Percentiles rank a stretch among this genome's conserved stretches.
Evolutionary conservation across 2,797 vertebrate genomes (phyloP).

Genomic region (Peromyscus aztecus): DNA sequence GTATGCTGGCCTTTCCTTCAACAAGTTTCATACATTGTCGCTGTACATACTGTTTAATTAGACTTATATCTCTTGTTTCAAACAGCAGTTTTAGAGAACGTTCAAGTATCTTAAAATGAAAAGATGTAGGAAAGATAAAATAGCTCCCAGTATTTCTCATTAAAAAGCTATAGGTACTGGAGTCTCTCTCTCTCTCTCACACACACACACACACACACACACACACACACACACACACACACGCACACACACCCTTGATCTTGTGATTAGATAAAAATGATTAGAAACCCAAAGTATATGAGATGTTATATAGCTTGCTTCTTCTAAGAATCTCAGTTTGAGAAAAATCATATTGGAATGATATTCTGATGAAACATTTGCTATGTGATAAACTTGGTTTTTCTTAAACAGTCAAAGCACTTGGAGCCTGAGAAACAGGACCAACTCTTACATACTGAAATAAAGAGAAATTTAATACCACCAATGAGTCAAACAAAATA

Average conservation of each 20-base stretch:
- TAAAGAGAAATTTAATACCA: slow-evolving; percentile 58
- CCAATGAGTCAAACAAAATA: background rate
- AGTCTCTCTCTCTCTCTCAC: too few relatives aligned
- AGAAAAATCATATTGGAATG: slow-evolving; percentile 32
- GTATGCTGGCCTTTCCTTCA: slow-evolving; percentile 96
- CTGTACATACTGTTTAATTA: slow-evolving; percentile 97
- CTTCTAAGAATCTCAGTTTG: slow-evolving; percentile 55
- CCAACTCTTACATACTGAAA: background rate
- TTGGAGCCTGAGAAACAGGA: background rate
- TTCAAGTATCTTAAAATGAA: slow-evolving; percentile 94
- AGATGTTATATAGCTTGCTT: slow-evolving; percentile 56
- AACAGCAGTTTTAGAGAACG: slow-evolving; percentile 98
- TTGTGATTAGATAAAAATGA: slow-evolving; percentile 54
- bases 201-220: background rate
- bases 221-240: background rate
- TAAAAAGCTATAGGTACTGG: background rate
- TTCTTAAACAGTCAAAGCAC: background rate
- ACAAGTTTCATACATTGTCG: slow-evolving; percentile 96
- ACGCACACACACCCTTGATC: background rate
- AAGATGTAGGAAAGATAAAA: slow-evolving; percentile 51
- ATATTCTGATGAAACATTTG: slow-evolving; percentile 35
- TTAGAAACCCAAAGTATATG: slow-evolving; percentile 51
- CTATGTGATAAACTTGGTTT: slow-evolving; percentile 1
- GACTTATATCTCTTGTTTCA: slow-evolving; percentile 98
- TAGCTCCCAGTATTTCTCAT: slow-evolving; percentile 4